Evolutionary conservation across 1,140 invertebrate species (phyloP).

Genomic region (Calliopsis andreniformis): DNA sequence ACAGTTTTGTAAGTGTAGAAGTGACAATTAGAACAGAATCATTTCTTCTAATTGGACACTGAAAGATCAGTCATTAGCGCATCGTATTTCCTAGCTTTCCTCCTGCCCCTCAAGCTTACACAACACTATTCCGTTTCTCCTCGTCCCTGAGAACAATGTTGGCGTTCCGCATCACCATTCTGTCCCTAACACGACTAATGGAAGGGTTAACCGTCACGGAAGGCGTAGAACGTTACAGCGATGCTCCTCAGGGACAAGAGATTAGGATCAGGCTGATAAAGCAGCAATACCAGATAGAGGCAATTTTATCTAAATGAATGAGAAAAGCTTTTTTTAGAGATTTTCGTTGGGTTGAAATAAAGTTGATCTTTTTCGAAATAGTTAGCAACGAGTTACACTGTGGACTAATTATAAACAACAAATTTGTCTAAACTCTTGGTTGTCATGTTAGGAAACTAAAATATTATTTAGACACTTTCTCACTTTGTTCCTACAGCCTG

Average conservation of each 20-base stretch:
- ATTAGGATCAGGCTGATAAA: background rate
- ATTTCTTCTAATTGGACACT: conserved; percentile 51
- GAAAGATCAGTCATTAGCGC: conserved; percentile 42
- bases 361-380: no score
- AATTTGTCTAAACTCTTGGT: no score
- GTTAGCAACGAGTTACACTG: no score
- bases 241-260: conserved; percentile 2
- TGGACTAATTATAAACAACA: no score
- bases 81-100: conserved; percentile 4
- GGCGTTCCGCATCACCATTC: conserved; percentile 38
- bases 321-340: no score
- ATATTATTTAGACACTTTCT: no score
- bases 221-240: conserved; percentile 11
- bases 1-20: background rate
- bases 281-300: background rate
- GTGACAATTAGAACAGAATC: conserved; percentile 45
- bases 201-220: conserved; percentile 33
- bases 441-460: no score
- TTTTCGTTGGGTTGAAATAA: no score
- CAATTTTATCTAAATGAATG: conserved; percentile 1
- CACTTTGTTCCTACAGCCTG: no score
- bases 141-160: conserved; percentile 22
- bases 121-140: conserved; percentile 36
- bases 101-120: conserved; percentile 31
- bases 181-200: conserved; percentile 39